These are phyloP conservation scores for Corynorhinus townsendii DNA, from an alignment of 2,113 vertebrate species.

Conservation along the genomic window DNA sequence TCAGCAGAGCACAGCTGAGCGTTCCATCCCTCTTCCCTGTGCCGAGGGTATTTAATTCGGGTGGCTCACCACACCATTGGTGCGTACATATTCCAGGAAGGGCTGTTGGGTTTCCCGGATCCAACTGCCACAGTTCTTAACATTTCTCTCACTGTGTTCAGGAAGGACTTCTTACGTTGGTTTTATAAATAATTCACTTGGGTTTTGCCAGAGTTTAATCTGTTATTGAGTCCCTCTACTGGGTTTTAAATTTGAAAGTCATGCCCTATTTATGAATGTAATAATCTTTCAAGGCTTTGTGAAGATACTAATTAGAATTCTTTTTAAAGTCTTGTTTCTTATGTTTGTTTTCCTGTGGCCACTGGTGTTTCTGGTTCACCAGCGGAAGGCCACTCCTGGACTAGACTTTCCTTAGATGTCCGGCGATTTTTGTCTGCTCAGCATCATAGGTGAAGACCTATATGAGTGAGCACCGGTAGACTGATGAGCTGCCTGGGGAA, in stretches of 20 bases:
- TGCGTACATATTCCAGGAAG: not conserved
- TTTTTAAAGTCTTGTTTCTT: not conserved
- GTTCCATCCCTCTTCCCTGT: not conserved
- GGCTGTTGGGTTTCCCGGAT: not conserved
- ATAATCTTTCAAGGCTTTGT: not conserved
- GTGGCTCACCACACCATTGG: not conserved
- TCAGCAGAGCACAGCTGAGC: not conserved
- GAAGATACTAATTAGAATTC: not conserved
- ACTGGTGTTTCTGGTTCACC: not conserved
- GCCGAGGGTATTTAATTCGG: not conserved
- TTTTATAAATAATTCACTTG: conserved; percentile 29
- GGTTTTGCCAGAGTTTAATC: not conserved
- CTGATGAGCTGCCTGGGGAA: not conserved
- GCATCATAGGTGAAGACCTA: not conserved
- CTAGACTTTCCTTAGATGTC: not conserved
- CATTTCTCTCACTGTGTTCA: not conserved
- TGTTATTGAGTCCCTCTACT: not conserved
- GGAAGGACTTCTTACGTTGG: not conserved
- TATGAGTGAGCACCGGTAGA: no score
- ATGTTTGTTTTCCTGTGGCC: not conserved
- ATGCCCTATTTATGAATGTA: not conserved
- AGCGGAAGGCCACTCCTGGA: not conserved
- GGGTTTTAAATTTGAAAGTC: conserved; percentile 8
- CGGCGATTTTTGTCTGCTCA: rapidly evolving
- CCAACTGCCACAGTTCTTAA: not conserved